phyloP scores from a whole-genome alignment of 2,888 invertebrate species.

The Pheosia tremula region DNA sequence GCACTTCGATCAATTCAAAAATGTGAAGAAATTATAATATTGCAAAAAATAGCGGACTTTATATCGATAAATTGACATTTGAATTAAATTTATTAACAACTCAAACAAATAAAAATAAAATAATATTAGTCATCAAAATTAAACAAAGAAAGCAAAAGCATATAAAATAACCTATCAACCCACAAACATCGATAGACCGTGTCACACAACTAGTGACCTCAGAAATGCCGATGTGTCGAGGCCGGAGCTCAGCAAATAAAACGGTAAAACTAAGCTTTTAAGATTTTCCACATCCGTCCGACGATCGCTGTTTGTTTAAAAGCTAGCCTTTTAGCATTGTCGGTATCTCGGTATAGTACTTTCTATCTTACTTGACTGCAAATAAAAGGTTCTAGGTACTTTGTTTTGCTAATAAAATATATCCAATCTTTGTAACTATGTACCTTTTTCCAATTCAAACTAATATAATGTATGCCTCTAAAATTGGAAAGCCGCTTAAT shows the following conservation, averaged over 20 bases:
- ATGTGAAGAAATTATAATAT: not conserved
- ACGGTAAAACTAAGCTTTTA: slow-evolving; percentile 52
- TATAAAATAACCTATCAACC: slow-evolving; percentile 12
- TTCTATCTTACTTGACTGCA: not conserved
- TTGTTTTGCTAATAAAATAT: too few relatives aligned
- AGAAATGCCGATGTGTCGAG: slow-evolving; percentile 46
- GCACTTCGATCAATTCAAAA: too few relatives aligned
- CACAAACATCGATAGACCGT: slow-evolving; percentile 14
- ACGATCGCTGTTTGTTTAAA: slow-evolving; percentile 26
- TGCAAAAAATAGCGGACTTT: too few relatives aligned
- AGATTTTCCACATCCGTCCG: slow-evolving; percentile 51
- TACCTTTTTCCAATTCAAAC: too few relatives aligned
- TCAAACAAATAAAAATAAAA: not conserved
- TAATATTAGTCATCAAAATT: not conserved
- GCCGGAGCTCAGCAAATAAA: slow-evolving; percentile 57
- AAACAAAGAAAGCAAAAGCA: slow-evolving; percentile 4
- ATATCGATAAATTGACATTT: too few relatives aligned
- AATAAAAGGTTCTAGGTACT: too few relatives aligned
- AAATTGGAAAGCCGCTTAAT: too few relatives aligned
- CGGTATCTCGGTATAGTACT: not conserved
- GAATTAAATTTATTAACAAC: not conserved
- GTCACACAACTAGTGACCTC: slow-evolving; percentile 44
- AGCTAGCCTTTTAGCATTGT: slow-evolving; percentile 19
- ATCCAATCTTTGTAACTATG: too few relatives aligned
- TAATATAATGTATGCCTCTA: too few relatives aligned